Conservation (phyloP, 2,888 invertebrate genomes). For the Actias luna region DNA sequence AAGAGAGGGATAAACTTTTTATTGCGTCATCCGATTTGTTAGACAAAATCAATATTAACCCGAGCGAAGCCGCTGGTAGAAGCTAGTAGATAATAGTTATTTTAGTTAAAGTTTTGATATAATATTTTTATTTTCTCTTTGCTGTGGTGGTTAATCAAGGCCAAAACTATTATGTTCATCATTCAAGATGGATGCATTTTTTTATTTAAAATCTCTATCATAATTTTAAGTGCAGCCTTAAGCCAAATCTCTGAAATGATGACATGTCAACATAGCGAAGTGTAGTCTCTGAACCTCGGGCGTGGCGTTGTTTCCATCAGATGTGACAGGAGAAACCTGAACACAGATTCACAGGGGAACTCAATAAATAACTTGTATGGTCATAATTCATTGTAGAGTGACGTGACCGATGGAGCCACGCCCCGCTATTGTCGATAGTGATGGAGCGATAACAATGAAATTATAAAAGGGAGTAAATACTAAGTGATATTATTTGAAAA, state of each 20-base stretch:
- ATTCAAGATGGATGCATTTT: no score
- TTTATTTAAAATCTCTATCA: background rate
- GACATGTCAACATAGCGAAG: background rate
- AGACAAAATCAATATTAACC: no score
- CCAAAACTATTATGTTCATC: no score
- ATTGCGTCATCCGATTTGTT: no score
- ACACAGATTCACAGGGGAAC: conserved; percentile 49
- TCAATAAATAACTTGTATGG: conserved; percentile 60
- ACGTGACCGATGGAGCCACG: conserved; percentile 39
- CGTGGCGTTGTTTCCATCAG: background rate
- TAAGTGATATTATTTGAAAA: background rate
- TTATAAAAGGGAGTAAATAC: conserved; percentile 19
- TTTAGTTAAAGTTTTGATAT: no score
- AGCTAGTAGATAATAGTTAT: no score
- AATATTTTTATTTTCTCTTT: no score
- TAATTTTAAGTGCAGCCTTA: background rate
- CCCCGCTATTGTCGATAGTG: conserved; percentile 35
- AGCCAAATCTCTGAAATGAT: background rate
- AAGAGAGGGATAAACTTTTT: no score
- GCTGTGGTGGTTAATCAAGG: no score
- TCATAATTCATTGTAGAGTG: conserved; percentile 54
- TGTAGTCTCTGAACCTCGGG: background rate
- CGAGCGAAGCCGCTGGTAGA: no score
- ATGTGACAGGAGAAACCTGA: conserved; percentile 56
- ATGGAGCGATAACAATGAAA: conserved; percentile 31